A percentile compares a stretch with the other conserved stretches of the same genome.
phyloP scores from a whole-genome alignment of 2,888 invertebrate genomes.

The Aspidiotus destructor region DNA sequence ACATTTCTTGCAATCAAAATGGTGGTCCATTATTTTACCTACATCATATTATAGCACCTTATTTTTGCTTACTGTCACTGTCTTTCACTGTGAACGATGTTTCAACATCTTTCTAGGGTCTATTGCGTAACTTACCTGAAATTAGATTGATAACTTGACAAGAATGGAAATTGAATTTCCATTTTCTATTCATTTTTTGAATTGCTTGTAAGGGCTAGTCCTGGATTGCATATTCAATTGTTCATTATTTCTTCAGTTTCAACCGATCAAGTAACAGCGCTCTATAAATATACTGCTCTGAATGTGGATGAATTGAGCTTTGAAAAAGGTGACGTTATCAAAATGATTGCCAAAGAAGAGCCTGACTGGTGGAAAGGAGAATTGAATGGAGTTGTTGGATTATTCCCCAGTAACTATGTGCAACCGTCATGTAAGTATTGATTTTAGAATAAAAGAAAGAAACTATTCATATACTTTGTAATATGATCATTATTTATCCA shows the following conservation, averaged over 20 bases:
- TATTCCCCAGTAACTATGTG: conserved; percentile 95
- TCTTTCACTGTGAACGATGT: too few relatives aligned
- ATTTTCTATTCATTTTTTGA: not conserved
- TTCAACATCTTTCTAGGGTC: too few relatives aligned
- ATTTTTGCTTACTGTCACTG: too few relatives aligned
- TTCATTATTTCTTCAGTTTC: not conserved
- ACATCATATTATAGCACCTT: too few relatives aligned
- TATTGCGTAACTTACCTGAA: too few relatives aligned
- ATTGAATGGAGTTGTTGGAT: conserved; percentile 74
- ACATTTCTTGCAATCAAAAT: too few relatives aligned
- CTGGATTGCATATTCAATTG: not conserved
- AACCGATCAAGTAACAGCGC: conserved; percentile 75
- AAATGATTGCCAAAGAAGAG: conserved; percentile 80
- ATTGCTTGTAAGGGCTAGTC: not conserved
- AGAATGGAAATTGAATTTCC: not conserved
- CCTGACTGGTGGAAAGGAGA: conserved; percentile 98
- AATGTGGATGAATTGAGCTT: conserved; percentile 92
- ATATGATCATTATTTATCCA: too few relatives aligned
- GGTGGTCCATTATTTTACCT: too few relatives aligned
- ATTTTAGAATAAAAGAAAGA: conserved; percentile 36
- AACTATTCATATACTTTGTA: too few relatives aligned
- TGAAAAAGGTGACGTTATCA: conserved; percentile 81
- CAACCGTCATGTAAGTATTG: conserved; percentile 59
- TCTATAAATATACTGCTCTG: conserved; percentile 88
- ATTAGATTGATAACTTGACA: too few relatives aligned